phyloP scores from a whole-genome alignment of 2,888 invertebrate species.

The Caenorhabditis auriculariae region DNA sequence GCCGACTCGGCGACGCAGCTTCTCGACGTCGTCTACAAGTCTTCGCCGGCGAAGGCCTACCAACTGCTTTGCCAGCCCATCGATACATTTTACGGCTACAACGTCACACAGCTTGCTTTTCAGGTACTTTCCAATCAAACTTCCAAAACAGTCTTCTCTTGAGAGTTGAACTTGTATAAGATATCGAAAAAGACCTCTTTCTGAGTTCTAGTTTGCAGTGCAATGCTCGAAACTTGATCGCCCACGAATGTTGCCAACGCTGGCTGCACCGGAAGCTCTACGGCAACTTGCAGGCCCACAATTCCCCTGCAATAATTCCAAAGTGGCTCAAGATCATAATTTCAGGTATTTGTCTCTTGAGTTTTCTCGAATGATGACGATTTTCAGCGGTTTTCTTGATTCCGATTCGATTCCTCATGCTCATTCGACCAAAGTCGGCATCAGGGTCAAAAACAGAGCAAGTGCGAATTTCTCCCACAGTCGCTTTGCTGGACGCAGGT shows the following conservation, averaged over 20 bases:
- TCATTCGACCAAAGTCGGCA: slow-evolving; percentile 36
- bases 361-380: background rate
- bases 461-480: slow-evolving; percentile 42
- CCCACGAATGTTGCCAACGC: slow-evolving; percentile 68
- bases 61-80: slow-evolving; percentile 51
- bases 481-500: slow-evolving; percentile 51
- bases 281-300: slow-evolving; percentile 48
- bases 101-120: slow-evolving; percentile 55
- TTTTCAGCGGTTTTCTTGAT: slow-evolving; percentile 44
- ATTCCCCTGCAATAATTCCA: slow-evolving; percentile 28
- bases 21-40: slow-evolving; percentile 32
- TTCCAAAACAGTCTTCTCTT: background rate
- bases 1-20: slow-evolving; percentile 35
- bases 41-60: slow-evolving; percentile 48
- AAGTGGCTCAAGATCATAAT: slow-evolving; percentile 55
- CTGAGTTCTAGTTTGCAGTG: slow-evolving; percentile 29
- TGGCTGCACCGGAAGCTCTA: slow-evolving; percentile 67
- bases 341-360: slow-evolving; percentile 11
- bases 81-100: slow-evolving; percentile 40
- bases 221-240: slow-evolving; percentile 65
- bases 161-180: background rate
- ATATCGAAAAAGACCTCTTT: background rate
- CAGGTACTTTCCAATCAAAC: slow-evolving; percentile 38
- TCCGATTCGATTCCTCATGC: slow-evolving; percentile 51
- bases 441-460: slow-evolving; percentile 9